These are phyloP conservation scores for Pseudoatta argentina DNA, from an alignment of 1,140 invertebrate genomes.

Conservation along the genomic window DNA sequence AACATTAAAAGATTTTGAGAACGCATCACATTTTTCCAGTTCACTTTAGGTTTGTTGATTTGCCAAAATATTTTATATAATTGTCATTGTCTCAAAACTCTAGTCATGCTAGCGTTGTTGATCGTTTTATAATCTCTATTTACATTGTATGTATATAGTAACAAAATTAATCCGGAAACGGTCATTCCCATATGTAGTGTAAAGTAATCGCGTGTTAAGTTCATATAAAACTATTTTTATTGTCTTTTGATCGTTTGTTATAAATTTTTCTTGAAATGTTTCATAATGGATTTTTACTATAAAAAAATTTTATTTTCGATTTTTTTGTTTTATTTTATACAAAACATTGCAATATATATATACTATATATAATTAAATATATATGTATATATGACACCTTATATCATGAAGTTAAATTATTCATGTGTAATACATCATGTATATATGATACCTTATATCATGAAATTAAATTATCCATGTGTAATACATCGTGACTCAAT, in stretches of 20 bases:
- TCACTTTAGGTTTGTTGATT: neutral
- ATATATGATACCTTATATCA: too few species aligned
- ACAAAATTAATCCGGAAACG: neutral
- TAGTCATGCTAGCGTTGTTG: constrained; percentile 47
- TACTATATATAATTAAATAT: too few species aligned
- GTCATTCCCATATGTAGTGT: neutral
- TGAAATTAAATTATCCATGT: too few species aligned
- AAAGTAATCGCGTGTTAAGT: too few species aligned
- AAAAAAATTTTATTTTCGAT: neutral
- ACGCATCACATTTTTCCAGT: neutral
- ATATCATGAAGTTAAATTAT: too few species aligned
- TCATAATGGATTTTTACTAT: neutral
- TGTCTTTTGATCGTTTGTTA: too few species aligned
- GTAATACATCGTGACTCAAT: too few species aligned
- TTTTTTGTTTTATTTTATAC: neutral
- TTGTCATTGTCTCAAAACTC: constrained; percentile 20
- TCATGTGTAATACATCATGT: too few species aligned
- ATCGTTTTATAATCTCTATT: constrained; percentile 16
- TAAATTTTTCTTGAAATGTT: neutral
- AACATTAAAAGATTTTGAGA: neutral
- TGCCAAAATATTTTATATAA: constrained; percentile 12
- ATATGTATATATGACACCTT: too few species aligned
- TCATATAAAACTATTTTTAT: too few species aligned
- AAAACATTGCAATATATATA: neutral
- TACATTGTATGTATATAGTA: neutral